Base-by-base conservation (phyloP, 2,888 invertebrate genomes). In the Macrophya alboannulata region DNA sequence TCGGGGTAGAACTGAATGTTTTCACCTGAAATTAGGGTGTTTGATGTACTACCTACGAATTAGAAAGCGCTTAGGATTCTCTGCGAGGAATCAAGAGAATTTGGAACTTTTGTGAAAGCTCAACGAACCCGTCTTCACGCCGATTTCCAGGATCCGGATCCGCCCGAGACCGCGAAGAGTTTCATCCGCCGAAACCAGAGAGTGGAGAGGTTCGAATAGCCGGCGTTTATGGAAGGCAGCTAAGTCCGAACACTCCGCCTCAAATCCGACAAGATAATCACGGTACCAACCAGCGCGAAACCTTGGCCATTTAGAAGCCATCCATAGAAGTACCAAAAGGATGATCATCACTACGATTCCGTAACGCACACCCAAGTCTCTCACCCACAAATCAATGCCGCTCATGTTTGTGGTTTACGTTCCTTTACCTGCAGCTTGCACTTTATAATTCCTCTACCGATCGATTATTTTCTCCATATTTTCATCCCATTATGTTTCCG, bases 1-100 rank as follows among this genome's bases (percentile, higher is more conserved):
- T 91, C 88, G 0, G 92, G 92, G 87, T 93, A 93, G 86, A 90
- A 93, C 68, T 88, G 91, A 77, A 93, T 89, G 77, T 93, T 93
- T 86, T 92, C 91, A 21, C 92, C 92, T 93, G 84, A 0, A 87
- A 76, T n/a, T 6, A 9, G 65, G 59, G 40, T 3, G 10, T 25
- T 25, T 25, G 0, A 12, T 31, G 10, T 25, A 31, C 12, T 12
- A n/a, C 10, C 9, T 17, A 72, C 21, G 31, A 31, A 31, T 31
- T 31, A 31, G 31, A 31, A 31, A 31, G 31, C 8, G 5, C 21
- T 21, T 62, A n/a, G 21, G n/a, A 62, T 10, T 59, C 21, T 59
- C 59, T 25, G 12, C 31, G 31, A 37, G 12, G 37, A 17, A 37
- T 71, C 37, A 37, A 71, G 40, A 12, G n/a, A 76, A 25, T 17